Evolutionary conservation across 2,797 vertebrate genomes (phyloP).

Genomic region (Phylloscopus collybita): DNA sequence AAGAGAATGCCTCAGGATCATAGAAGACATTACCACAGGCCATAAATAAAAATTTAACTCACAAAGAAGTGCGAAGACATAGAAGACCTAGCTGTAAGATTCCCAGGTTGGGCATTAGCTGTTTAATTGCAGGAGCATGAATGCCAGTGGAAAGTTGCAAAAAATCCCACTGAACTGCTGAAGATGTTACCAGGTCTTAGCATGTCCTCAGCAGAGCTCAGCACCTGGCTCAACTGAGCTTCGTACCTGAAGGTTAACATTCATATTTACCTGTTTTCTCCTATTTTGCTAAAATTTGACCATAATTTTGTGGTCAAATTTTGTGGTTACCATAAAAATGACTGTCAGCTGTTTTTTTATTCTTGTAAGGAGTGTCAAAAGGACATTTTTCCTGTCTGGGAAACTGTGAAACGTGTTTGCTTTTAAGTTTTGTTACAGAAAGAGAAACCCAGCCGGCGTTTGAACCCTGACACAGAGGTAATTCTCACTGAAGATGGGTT

Average conservation of each 20-base stretch:
- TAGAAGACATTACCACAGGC: neutral
- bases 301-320: neutral
- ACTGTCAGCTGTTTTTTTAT: neutral
- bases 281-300: neutral
- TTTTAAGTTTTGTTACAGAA: slow-evolving; percentile 24
- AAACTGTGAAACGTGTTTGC: neutral
- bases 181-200: neutral
- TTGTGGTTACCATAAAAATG: too few species aligned
- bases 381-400: neutral
- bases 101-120: neutral
- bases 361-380: neutral
- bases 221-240: neutral
- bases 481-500: slow-evolving; percentile 30
- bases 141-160: neutral
- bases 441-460: neutral
- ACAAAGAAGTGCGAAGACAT: neutral
- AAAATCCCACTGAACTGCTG: neutral
- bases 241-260: neutral
- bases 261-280: neutral
- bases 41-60: neutral
- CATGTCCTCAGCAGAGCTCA: neutral
- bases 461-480: slow-evolving; percentile 5
- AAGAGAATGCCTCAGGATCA: neutral
- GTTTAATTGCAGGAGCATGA: neutral
- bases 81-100: neutral